phyloP scores from a whole-genome alignment of 2,113 vertebrate species.

The Alces alces region DNA sequence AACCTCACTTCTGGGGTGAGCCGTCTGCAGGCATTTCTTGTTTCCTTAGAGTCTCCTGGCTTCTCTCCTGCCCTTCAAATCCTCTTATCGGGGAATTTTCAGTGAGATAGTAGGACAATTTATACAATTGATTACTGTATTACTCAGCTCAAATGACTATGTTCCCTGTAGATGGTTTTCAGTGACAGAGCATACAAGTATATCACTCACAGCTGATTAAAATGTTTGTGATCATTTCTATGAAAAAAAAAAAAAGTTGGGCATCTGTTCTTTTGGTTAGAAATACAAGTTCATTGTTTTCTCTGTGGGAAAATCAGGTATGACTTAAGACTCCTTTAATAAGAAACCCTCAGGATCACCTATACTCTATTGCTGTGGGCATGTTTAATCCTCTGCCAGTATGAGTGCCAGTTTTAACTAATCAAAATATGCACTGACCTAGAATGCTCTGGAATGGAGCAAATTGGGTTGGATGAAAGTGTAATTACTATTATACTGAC shows the following conservation, averaged over 20 bases:
- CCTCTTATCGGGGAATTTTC: slow-evolving; percentile 12
- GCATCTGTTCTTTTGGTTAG: slow-evolving; percentile 2
- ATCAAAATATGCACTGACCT: neutral
- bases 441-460: neutral
- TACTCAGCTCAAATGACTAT: neutral
- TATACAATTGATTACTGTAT: neutral
- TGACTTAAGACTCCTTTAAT: slow-evolving; percentile 21
- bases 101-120: neutral
- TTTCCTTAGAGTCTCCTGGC: neutral
- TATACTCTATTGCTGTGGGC: neutral
- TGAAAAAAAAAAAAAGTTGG: neutral
- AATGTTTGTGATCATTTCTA: slow-evolving; percentile 25
- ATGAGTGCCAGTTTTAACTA: neutral
- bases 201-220: slow-evolving; percentile 55
- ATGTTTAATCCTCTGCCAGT: neutral
- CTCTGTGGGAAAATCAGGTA: slow-evolving; percentile 33
- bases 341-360: neutral
- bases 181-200: neutral
- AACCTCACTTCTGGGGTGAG: neutral
- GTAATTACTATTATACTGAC: neutral
- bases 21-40: neutral
- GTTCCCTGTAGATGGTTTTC: slow-evolving; percentile 14
- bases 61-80: neutral
- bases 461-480: neutral
- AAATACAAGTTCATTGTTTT: slow-evolving; percentile 46